A percentile compares a stretch with the other conserved stretches of the same genome.
Evolutionary conservation across 2,888 invertebrate genomes (phyloP).

Genomic region (Polyploca ridens): DNA sequence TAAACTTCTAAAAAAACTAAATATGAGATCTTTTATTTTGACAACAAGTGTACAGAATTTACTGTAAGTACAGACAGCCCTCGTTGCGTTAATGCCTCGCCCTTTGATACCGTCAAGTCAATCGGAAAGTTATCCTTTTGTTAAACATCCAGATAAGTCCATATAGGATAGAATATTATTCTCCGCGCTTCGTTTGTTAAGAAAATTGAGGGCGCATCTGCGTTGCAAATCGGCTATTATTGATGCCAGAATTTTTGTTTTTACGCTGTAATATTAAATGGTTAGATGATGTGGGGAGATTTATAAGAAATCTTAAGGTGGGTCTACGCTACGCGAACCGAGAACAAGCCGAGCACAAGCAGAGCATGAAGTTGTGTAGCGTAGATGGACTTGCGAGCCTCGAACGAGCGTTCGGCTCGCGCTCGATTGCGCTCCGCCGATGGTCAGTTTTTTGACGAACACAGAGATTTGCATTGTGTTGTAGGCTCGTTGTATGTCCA

Average conservation of each 20-base stretch:
- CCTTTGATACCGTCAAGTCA: slow-evolving; percentile 74
- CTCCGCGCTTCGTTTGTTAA: slow-evolving; percentile 72
- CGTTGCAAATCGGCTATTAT: slow-evolving; percentile 49
- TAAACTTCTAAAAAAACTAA: not conserved
- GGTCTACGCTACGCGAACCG: too few relatives aligned
- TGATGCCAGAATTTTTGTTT: slow-evolving; percentile 13
- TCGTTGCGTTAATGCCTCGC: slow-evolving; percentile 62
- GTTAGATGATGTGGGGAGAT: not conserved
- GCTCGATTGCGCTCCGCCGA: too few relatives aligned
- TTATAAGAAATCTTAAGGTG: too few relatives aligned
- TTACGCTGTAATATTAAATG: not conserved
- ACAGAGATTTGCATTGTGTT: too few relatives aligned
- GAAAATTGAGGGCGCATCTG: slow-evolving; percentile 72
- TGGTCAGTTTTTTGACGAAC: too few relatives aligned
- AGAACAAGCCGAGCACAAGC: too few relatives aligned
- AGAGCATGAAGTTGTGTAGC: too few relatives aligned
- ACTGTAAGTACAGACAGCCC: slow-evolving; percentile 44
- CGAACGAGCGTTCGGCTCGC: too few relatives aligned
- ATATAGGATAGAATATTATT: slow-evolving; percentile 65
- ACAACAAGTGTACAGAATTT: slow-evolving; percentile 34
- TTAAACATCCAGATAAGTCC: slow-evolving; percentile 67
- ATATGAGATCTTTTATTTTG: not conserved
- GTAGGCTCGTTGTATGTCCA: too few relatives aligned
- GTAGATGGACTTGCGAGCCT: too few relatives aligned
- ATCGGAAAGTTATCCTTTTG: slow-evolving; percentile 76